Base-by-base conservation (phyloP, 2,113 vertebrate genomes). In the Cacatua alba region DNA sequence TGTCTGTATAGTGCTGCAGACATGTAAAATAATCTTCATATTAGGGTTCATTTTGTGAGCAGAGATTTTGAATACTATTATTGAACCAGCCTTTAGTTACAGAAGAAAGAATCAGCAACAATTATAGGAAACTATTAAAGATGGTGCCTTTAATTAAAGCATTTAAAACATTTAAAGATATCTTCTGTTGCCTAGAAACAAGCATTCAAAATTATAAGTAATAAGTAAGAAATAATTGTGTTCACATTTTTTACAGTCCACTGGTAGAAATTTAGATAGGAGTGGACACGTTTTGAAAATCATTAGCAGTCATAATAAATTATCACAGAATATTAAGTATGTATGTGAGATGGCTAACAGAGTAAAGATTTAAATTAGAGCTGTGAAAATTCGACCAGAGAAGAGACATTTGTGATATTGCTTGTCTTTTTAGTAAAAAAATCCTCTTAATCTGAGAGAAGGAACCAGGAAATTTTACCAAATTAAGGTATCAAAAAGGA, bases 81-180 rank as follows among this genome's bases (percentile, higher is more conserved):
- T 35, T 94, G 89, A 97, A 94, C 68, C 59, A 39, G 55, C 82
- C 89, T 95, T 92, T 75, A 89, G 55, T 75, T 95, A 72, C 57
- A n/a, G 77, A 95, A 82, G 46, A 89, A 86, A 60, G 82, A 95
- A 55, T 90, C 49, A 1, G 35, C 91, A 94, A 65, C 80, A 97
- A n/a, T 71, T 85, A 26, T 13, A 49, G 57, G 51, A 97, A 97
- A 92, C 78, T 96, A 96, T 85, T 95, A 93, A 97, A 91, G 51
- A 71, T 90, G 76, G 59, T 86, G 67, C 19, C 84, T 92, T 79
- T 96, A 96, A 95, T 97, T 95, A 95, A 85, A 94, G 15, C 52
- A 55, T 91, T 97, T 95, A 95, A 86, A 93, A 11, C 51, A 53
- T 90, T 96, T 88, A 86, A 95, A 79, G 39, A 51, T 72, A n/a